Base-by-base conservation (phyloP, 2,113 vertebrate species). In the Myrmecophaga tridactyla region DNA sequence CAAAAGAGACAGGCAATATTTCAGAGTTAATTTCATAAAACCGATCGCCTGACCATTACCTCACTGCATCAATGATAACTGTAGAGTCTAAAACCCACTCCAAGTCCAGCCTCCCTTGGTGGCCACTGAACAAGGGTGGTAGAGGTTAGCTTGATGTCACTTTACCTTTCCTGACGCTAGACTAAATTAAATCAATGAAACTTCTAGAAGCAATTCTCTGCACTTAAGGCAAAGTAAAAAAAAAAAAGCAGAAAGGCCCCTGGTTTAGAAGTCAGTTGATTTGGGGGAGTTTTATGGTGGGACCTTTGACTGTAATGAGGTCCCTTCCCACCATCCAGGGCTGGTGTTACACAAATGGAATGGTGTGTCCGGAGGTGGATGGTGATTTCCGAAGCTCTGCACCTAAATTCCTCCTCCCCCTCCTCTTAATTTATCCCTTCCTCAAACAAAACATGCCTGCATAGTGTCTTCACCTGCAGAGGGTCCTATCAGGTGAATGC, bases 11-110 rank as follows among this genome's bases (percentile, higher is more conserved):
- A 62, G 76, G 97, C 81, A 0, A 13, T 92, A 86, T 75, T 77
- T 96, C 95, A 95, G 95, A 43, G 67, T 78, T 96, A 58, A 92
- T 90, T 95, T 92, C 94, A 78, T 78, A 77, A 93, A 82, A 81
- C 67, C 0, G 0, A 62, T 82, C 81, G 4, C 60, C 65, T 3
- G 0, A 25, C 70, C 92, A 1, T 87, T 21, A 72, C 72, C 43
- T 36, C 56, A 0, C 75, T 14, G 27, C 39, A 62, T 94, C 4
- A 0, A 20, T 43, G 67, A 67, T 46, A 29, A 88, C 77, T 39
- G 56, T 21, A 0, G 25, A 43, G 76, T 69, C 21, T 51, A 31
- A 65, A 70, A 62, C 41, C 41, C 18, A 70, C 58, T 3, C 29
- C 53, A 4, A 1, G 34, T 15, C 41, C 84, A 13, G 62, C 46